phyloP scores from a whole-genome alignment of 2,113 vertebrate genomes.

The Neogale vison region DNA sequence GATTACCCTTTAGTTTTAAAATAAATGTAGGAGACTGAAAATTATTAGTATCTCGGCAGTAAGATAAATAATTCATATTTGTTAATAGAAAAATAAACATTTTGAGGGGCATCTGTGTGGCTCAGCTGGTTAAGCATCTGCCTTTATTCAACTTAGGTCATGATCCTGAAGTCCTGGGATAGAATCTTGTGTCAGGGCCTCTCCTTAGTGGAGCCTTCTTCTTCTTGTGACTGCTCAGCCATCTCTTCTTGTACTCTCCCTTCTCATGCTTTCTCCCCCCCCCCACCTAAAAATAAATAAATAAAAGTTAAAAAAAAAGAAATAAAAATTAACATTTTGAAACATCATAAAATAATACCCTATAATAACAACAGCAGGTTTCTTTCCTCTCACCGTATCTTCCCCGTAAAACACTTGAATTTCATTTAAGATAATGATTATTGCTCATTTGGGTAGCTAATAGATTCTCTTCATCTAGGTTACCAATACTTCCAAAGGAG shows the following conservation, averaged over 20 bases:
- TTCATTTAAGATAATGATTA: conserved; percentile 8
- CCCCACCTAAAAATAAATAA: neutral
- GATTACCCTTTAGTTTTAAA: neutral
- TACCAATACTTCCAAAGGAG: neutral
- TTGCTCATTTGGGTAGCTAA: conserved; percentile 23
- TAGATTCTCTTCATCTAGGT: neutral
- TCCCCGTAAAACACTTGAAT: neutral
- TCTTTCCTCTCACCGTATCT: neutral
- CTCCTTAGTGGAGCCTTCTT: neutral
- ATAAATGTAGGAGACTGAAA: neutral
- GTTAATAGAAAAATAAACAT: neutral
- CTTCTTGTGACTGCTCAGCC: neutral
- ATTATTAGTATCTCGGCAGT: neutral
- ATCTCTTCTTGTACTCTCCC: too few species aligned
- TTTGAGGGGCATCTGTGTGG: neutral
- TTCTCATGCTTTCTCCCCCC: too few species aligned
- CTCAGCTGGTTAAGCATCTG: neutral
- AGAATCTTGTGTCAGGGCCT: too few species aligned
- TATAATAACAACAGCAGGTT: neutral
- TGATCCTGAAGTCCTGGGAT: neutral
- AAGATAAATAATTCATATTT: conserved; percentile 31
- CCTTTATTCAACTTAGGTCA: neutral
- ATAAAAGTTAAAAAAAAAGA: neutral
- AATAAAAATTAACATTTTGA: conserved; percentile 23
- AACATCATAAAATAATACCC: neutral